Evolutionary conservation across 2,888 invertebrate species (phyloP).

Genomic region (Tuberolachnus salignus): DNA sequence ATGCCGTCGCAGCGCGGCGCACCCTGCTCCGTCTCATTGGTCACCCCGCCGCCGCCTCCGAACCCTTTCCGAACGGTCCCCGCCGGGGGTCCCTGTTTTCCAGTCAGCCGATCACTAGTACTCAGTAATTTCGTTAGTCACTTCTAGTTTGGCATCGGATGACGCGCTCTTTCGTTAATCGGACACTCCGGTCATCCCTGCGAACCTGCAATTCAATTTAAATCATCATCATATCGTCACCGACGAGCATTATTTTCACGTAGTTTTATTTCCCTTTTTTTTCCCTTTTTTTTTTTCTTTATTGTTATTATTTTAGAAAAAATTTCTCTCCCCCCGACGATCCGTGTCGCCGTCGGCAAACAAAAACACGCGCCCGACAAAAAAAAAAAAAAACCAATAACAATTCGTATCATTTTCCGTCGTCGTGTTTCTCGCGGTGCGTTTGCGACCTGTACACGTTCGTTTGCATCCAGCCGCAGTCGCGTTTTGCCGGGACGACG

Average conservation of each 20-base stretch:
- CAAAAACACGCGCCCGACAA: neutral
- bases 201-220: constrained; percentile 57
- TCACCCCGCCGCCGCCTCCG: constrained; percentile 43
- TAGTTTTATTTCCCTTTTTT: neutral
- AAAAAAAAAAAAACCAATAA: neutral
- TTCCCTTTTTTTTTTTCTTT: neutral
- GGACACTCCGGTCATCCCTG: constrained; percentile 53
- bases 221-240: constrained; percentile 40
- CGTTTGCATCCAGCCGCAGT: too few species aligned
- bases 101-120: constrained; percentile 50
- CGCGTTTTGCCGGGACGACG: too few species aligned
- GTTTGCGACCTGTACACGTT: too few species aligned
- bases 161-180: constrained; percentile 61
- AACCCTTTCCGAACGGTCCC: neutral
- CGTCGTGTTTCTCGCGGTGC: neutral
- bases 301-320: neutral
- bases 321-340: neutral
- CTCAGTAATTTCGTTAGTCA: constrained; percentile 70
- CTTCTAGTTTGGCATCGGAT: constrained; percentile 70
- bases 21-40: constrained; percentile 50
- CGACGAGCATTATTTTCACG: constrained; percentile 3
- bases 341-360: neutral
- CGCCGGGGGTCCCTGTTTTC: constrained; percentile 45
- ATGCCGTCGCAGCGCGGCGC: constrained; percentile 44
- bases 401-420: neutral